Evolutionary conservation across 2,888 invertebrate species (phyloP), one percentile per base, ranked within the genome.

Genomic region (Ommatoiulus sabulosus): DNA sequence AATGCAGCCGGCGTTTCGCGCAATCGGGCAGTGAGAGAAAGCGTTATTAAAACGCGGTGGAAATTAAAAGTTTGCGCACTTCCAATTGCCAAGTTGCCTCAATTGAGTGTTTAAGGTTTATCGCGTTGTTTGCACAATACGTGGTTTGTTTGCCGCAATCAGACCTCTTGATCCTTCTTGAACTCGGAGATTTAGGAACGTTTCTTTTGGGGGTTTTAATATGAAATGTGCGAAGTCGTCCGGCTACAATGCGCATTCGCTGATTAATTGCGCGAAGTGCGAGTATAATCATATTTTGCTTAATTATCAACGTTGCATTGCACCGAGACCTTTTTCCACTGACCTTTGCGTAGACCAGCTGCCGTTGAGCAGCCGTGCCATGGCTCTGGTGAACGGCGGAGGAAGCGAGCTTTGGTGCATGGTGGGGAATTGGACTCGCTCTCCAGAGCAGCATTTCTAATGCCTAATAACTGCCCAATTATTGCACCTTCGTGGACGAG

Each of bases 281-380:
- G 72, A 72, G 72, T 72, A 72, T 72, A 72, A 72, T 72, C 72
- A 24, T 72, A 72, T 72, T 72, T 72, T 72, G 72, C 72, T 72
- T 72, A 72, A 72, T 72, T 72, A 72, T 72, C 72, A 72, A 72
- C 72, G 72, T 72, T 72, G 72, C 72, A 72, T 72, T 72, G 20
- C 72, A 72, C 72, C 72, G 24, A 24, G 72, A 72, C 72, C 72
- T 72, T 24, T 35, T 63, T 20, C 72, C 7, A 72, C 7, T 72
- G 72, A 72, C 72, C 72, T 72, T 72, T 72, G 72, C 24, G 10
- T 24, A 72, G 72, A 24, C 72, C 72, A 72, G 72, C 72, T 72
- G 72, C 72, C 10, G 72, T 72, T 72, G 72, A 24, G 10, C 3
- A 72, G 72, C 24, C 48, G 1, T 12, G 72, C 35, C 72, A 72